A percentile compares a stretch with the other conserved stretches of the same genome.
Evolutionary conservation across 2,113 vertebrate species (phyloP).

Genomic region (Myotis yumanensis): DNA sequence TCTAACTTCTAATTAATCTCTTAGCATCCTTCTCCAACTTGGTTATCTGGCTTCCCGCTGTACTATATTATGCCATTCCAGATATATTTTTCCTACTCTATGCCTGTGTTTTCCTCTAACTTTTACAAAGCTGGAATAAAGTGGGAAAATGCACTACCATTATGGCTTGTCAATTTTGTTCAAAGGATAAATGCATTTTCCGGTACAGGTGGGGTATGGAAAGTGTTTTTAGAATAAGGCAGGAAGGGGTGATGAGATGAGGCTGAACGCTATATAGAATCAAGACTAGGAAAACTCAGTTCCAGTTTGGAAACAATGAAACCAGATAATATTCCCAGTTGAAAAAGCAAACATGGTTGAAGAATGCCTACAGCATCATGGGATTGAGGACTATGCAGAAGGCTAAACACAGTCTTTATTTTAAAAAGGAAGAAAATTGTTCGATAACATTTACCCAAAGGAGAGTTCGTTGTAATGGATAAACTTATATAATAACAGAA

Average conservation of each 20-base stretch:
- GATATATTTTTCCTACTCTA: neutral
- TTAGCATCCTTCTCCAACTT: neutral
- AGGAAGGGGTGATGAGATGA: neutral
- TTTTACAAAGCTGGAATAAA: neutral
- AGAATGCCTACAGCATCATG: neutral
- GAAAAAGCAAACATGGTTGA: slow-evolving; percentile 23
- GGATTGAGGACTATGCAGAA: neutral
- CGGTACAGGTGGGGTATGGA: neutral
- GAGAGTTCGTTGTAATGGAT: neutral
- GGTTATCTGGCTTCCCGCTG: neutral
- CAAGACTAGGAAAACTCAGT: neutral
- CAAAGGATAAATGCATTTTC: slow-evolving; percentile 27
- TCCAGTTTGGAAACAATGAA: slow-evolving; percentile 20
- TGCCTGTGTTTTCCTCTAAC: neutral
- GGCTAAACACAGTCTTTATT: neutral
- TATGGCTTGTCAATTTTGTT: neutral
- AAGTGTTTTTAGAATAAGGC: neutral
- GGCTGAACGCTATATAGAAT: neutral
- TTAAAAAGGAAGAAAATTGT: neutral
- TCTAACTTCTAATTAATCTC: neutral
- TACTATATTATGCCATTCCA: neutral
- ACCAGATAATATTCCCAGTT: neutral
- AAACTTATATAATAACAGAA: neutral
- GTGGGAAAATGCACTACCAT: neutral
- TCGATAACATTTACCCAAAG: neutral